A percentile compares a stretch with the other conserved stretches of the same genome.
Conservation (phyloP, 1,140 invertebrate genomes). For the Belonocnema kinseyi region DNA sequence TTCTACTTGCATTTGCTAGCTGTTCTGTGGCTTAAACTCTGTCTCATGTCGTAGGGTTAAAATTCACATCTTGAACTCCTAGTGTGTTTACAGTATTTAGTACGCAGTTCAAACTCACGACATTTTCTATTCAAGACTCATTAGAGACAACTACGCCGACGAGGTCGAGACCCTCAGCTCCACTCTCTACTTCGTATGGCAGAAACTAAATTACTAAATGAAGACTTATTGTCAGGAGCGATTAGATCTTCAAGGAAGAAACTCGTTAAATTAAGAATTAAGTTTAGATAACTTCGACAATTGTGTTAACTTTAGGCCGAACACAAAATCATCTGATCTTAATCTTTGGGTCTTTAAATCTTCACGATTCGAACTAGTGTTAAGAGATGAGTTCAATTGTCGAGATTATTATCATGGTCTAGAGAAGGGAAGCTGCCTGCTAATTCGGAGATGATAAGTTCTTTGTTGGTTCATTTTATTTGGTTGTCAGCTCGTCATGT, state of each 20-base stretch:
- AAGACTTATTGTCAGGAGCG: background rate
- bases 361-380: background rate
- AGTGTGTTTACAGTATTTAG: no score
- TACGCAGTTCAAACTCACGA: no score
- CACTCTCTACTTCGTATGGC: no score
- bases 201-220: background rate
- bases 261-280: slow-evolving; percentile 11
- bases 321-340: background rate
- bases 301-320: background rate
- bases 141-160: no score
- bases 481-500: background rate
- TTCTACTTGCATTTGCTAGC: no score
- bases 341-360: background rate
- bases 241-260: background rate
- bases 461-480: slow-evolving; percentile 8
- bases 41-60: no score
- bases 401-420: background rate
- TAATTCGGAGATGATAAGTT: slow-evolving; percentile 1
- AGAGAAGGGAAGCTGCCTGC: background rate
- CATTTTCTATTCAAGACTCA: no score
- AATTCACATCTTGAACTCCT: no score
- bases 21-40: no score
- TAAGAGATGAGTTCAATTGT: slow-evolving; percentile 5
- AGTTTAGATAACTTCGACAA: slow-evolving; percentile 2
- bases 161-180: no score